Evolutionary conservation across 30 jellyfish, hydroid and myxozoan genomes (phyloP).

Genomic region (Aurelia aurita complex sp. Pacific): DNA sequence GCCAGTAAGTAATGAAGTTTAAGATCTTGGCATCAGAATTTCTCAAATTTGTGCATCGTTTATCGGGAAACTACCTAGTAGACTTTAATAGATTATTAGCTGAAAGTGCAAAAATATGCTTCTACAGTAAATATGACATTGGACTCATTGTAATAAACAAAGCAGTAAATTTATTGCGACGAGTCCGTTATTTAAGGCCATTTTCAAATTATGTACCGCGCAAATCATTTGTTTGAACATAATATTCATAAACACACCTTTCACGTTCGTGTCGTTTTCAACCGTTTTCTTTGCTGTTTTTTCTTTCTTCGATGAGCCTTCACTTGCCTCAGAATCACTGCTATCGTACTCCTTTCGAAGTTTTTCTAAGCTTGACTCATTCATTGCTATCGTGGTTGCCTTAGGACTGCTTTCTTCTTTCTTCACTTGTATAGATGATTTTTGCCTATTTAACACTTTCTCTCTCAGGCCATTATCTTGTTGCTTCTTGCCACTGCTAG

Average conservation of each 20-base stretch:
- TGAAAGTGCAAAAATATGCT: too few relatives aligned
- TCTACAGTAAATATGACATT: background rate
- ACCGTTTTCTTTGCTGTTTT: background rate
- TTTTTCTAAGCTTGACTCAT: constrained; percentile 29
- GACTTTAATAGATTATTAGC: too few relatives aligned
- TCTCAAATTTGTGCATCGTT: too few relatives aligned
- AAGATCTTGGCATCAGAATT: too few relatives aligned
- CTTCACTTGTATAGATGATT: background rate
- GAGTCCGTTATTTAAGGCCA: background rate
- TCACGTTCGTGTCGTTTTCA: background rate
- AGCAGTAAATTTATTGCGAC: background rate
- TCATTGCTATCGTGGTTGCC: background rate
- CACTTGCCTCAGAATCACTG: constrained; percentile 10
- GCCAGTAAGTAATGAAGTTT: too few relatives aligned
- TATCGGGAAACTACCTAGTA: too few relatives aligned
- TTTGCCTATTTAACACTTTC: background rate
- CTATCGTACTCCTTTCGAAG: constrained; percentile 56
- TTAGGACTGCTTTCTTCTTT: background rate
- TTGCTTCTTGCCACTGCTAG: background rate
- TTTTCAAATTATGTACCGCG: too few relatives aligned
- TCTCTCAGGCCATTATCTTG: background rate
- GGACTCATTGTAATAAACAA: background rate
- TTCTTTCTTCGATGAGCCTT: background rate
- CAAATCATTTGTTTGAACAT: too few relatives aligned
- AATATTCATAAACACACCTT: constrained; percentile 1